Conservation (phyloP, 2,888 invertebrate species). For the Philereme transversata region DNA sequence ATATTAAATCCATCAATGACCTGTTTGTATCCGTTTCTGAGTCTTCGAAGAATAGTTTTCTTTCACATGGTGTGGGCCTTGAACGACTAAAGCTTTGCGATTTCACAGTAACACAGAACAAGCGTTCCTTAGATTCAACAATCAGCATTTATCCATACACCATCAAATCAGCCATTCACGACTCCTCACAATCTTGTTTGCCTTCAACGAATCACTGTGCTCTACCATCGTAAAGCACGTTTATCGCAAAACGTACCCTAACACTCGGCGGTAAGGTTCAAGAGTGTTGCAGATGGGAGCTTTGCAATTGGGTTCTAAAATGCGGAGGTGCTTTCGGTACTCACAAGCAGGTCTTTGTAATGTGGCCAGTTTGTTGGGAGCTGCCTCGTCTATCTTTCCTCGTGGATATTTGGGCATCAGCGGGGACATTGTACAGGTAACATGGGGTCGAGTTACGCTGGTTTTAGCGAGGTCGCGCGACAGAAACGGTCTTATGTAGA, state of each 20-base stretch:
- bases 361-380: conserved; percentile 60
- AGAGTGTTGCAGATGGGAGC: conserved; percentile 52
- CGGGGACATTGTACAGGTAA: conserved; percentile 46
- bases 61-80: conserved; percentile 17
- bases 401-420: conserved; percentile 39
- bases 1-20: conserved; percentile 15
- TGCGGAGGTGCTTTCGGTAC: conserved; percentile 75
- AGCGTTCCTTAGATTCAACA: conserved; percentile 45
- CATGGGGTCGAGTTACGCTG: conserved; percentile 50
- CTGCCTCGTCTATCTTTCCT: conserved; percentile 55
- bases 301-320: conserved; percentile 69
- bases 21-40: conserved; percentile 15
- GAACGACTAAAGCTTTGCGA: conserved; percentile 21
- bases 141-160: conserved; percentile 57
- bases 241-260: conserved; percentile 61
- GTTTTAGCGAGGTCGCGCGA: conserved; percentile 73
- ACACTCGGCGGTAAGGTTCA: conserved; percentile 49
- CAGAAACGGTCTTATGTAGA: conserved; percentile 75
- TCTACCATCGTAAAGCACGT: conserved; percentile 41
- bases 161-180: conserved; percentile 71
- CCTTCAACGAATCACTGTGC: conserved; percentile 70
- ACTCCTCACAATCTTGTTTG: conserved; percentile 73
- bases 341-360: conserved; percentile 78
- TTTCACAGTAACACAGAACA: conserved; percentile 29
- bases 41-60: conserved; percentile 3